Evolutionary conservation across 2,797 vertebrate genomes (phyloP), one percentile per base, ranked within the genome.

Genomic region (Hemitrygon akajei): DNA sequence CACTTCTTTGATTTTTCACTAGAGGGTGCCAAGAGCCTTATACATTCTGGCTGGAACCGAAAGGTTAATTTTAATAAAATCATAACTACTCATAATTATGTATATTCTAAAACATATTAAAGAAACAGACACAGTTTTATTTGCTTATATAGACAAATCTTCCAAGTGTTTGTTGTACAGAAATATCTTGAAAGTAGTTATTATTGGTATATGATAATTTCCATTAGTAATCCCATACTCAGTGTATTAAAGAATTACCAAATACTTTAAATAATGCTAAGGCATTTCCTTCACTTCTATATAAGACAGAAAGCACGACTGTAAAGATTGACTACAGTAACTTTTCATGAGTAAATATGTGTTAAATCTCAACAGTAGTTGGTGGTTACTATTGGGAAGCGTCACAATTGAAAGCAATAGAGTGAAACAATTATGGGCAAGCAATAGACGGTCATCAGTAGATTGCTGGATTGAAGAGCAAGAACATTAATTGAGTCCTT

Each of bases 401-500:
- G 37, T 75, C 40, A 92, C 22, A 92, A 47, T 75, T 76, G 91
- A 93, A 93, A 93, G 91, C 69, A 93, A 93, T 47, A 93, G 91
- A 56, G 47, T 9, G 25, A 76, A 58, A 93, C 87, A 91, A 91
- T 91, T 69, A 91, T 71, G 60, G 58, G 25, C 91, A 92, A 40
- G 91, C 91, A 75, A 91, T 18, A 91, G 63, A 11, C 75, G 75
- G 40, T 75, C 75, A 93, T 93, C 56, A 93, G 47, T 73, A 76
- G 40, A 93, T 27, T 71, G 34, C 89, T 91, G 22, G 22, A 91
- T 91, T 91, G 89, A 91, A 91, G 37, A 91, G 27, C 69, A 73
- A 91, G 66, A 87, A 63, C 58, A 34, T n/a, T 37, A 66, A 37
- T 73, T 14, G 71, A 93, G 47, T 93, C 40, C 37, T 76, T 76